Conservation (phyloP, 2,113 vertebrate genomes). For the Hippocampus guttulatus region DNA sequence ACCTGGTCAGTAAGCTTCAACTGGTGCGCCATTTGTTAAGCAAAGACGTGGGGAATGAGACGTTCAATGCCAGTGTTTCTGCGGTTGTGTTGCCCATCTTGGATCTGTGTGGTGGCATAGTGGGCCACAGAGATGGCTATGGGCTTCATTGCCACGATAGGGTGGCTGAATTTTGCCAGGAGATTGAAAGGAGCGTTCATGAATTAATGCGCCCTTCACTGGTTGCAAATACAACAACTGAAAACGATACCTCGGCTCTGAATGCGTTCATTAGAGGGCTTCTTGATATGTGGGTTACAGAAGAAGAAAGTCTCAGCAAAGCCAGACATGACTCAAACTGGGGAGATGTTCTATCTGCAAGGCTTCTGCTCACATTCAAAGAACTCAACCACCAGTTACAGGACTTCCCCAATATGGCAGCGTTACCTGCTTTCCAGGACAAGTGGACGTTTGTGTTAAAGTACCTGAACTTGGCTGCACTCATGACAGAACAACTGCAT, state of each 20-base stretch:
- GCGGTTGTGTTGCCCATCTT: conserved; percentile 29
- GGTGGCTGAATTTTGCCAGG: conserved; percentile 54
- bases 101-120: conserved; percentile 52
- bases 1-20: conserved; percentile 69
- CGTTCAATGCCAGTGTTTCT: not conserved
- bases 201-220: conserved; percentile 41
- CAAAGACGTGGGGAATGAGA: conserved; percentile 8
- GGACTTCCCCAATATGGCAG: conserved; percentile 12
- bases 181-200: conserved; percentile 30
- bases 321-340: conserved; percentile 67
- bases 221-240: conserved; percentile 13
- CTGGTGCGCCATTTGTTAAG: conserved; percentile 53
- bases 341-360: conserved; percentile 72
- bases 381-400: conserved; percentile 62
- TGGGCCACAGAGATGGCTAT: conserved; percentile 14
- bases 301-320: conserved; percentile 50
- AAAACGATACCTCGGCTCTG: conserved; percentile 36
- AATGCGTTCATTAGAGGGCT: conserved; percentile 60
- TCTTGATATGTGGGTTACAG: conserved; percentile 57
- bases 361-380: conserved; percentile 65
- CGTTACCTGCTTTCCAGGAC: conserved; percentile 41
- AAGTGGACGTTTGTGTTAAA: conserved; percentile 45
- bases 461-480: conserved; percentile 61
- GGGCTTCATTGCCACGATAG: conserved; percentile 54
- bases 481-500: conserved; percentile 65